Evolutionary conservation across 2,888 invertebrate species (phyloP).

Genomic region (Matsumyia berberina): DNA sequence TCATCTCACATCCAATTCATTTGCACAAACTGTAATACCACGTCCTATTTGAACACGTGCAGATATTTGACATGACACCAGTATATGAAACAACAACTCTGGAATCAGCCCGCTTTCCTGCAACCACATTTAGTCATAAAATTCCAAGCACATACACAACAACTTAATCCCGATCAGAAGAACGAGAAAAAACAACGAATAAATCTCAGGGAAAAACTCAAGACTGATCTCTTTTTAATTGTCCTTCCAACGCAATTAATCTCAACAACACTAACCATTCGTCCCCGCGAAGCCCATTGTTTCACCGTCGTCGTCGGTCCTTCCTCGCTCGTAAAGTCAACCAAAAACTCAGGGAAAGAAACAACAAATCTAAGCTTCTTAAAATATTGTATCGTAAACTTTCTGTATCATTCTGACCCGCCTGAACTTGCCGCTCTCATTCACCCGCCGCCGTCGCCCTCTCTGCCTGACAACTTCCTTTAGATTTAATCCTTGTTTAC

Average conservation of each 20-base stretch:
- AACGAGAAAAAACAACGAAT: conserved; percentile 11
- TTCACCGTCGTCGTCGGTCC: not conserved
- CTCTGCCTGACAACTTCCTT: conserved; percentile 23
- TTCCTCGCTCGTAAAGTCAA: not conserved
- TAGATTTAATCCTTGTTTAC: conserved; percentile 53
- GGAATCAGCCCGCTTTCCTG: not conserved
- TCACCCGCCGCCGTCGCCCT: not conserved
- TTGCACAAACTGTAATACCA: no score
- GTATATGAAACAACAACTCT: not conserved
- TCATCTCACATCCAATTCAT: no score
- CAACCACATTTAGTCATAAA: conserved; percentile 5
- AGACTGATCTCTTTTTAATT: conserved; percentile 70
- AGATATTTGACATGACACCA: not conserved
- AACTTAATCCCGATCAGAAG: conserved; percentile 2
- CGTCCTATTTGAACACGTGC: no score
- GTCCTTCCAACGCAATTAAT: conserved; percentile 67
- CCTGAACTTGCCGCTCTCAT: conserved; percentile 16
- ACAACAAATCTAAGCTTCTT: conserved; percentile 63
- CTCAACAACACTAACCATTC: conserved; percentile 62
- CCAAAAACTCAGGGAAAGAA: conserved; percentile 26
- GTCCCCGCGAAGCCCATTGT: conserved; percentile 29
- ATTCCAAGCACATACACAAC: conserved; percentile 29
- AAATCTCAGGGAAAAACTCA: conserved; percentile 15
- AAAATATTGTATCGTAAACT: conserved; percentile 69
- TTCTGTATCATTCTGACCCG: conserved; percentile 10